Evolutionary conservation across 92 coral and sea anemone species (phyloP), one percentile per base, ranked within the genome.

Genomic region (Epizoanthus stellaris): DNA sequence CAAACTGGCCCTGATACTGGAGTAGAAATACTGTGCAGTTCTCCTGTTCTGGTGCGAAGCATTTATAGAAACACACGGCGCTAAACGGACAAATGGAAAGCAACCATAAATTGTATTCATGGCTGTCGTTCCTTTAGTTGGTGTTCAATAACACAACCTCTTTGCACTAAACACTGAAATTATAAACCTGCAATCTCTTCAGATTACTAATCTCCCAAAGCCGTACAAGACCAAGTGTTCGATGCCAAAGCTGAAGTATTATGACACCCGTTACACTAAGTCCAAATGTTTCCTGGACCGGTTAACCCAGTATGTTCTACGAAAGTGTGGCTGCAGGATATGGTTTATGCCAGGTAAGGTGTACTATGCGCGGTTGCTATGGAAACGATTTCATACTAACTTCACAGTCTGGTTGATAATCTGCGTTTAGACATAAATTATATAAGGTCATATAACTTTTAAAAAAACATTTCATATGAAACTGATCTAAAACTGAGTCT

Each of bases 331-430:
- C 34, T 94, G 98, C 87, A 82, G 93, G 49, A 91, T 83, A 23
- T 94, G 98, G 98, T 94, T 94, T 64, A 94, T 94, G 98, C 95
- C 95, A 62, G 93, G 98, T 94, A 63, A 62, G 91, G 15, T 52
- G 56, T 52, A 9, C 54, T 9, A 15, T 52, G 56, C 14, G 0
- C 12, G 4, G 82, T 77, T 39, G 5, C 80, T 54, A 53, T 49
- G 16, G 63, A 14, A 21, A 74, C 64, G 21, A 9, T 20, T 0
- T 74, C 6, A 0, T 11, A 6, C 62, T 4, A 52, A 13, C 56
- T 52, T 45, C 9, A 45, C 12, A 11, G 8, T 49, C 54, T 49
- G 11, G 54, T 49, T 8, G 54, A 49, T 49, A 49, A 11, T 49
- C 12, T 6, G 10, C 54, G 54, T 49, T 52, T 52, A 7, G 56